Evolutionary conservation across 2,113 vertebrate genomes (phyloP).

Genomic region (Meleagris gallopavo): DNA sequence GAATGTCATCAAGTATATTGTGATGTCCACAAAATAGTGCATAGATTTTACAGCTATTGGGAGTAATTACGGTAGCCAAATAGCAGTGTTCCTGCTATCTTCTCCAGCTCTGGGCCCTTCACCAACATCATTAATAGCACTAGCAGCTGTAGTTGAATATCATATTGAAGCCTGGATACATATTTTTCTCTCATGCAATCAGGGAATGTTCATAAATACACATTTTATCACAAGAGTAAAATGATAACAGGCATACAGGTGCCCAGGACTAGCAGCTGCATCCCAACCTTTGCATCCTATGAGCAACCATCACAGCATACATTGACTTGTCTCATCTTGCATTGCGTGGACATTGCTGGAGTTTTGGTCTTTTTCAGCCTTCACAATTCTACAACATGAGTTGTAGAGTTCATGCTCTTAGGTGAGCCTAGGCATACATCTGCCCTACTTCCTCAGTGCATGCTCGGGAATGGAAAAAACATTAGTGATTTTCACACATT

Average conservation of each 20-base stretch:
- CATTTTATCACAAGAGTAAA: background rate
- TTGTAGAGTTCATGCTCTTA: fast-evolving
- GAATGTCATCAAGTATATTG: background rate
- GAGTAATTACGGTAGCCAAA: background rate
- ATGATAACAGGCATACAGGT: background rate
- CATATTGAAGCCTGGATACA: background rate
- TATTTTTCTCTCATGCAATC: background rate
- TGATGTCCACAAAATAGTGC: background rate
- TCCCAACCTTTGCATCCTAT: background rate
- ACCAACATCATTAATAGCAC: background rate
- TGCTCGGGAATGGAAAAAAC: background rate
- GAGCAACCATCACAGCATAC: fast-evolving
- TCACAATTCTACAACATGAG: background rate
- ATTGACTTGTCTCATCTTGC: background rate
- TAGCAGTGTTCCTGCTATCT: background rate
- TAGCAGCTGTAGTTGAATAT: background rate
- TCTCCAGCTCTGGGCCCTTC: background rate
- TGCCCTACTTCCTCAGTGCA: background rate
- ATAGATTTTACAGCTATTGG: background rate
- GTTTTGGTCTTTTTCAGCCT: too few relatives aligned
- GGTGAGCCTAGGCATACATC: fast-evolving
- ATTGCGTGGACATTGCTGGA: too few relatives aligned
- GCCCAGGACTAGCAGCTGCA: too few relatives aligned
- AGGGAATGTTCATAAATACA: background rate
- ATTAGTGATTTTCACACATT: background rate